These are phyloP conservation scores for Gadus macrocephalus DNA, from an alignment of 2,113 vertebrate genomes.

Conservation along the genomic window DNA sequence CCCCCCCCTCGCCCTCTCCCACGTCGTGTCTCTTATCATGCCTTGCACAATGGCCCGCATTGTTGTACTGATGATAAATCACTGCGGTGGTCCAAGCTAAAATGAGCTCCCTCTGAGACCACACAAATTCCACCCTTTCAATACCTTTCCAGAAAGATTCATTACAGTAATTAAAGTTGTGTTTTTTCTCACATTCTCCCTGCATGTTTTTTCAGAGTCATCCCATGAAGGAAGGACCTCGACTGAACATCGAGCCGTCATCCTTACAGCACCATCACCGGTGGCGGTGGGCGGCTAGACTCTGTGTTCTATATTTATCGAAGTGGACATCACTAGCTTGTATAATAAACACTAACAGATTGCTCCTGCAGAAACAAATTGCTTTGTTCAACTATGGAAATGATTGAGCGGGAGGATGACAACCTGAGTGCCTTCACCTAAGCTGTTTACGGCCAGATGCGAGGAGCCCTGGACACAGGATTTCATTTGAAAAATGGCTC, in stretches of 20 bases:
- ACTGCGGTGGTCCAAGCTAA: slow-evolving; percentile 43
- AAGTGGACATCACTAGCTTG: slow-evolving; percentile 70
- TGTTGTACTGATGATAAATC: slow-evolving; percentile 65
- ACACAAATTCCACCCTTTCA: slow-evolving; percentile 59
- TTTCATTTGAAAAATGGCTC: slow-evolving; percentile 58
- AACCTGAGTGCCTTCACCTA: slow-evolving; percentile 71
- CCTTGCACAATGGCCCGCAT: slow-evolving; percentile 42
- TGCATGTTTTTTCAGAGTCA: slow-evolving; percentile 39
- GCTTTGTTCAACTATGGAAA: slow-evolving; percentile 75
- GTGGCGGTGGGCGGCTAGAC: slow-evolving; percentile 50
- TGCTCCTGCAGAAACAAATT: slow-evolving; percentile 71
- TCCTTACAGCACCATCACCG: slow-evolving; percentile 26
- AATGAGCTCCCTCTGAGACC: slow-evolving; percentile 55
- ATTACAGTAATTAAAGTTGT: slow-evolving; percentile 70
- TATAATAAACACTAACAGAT: slow-evolving; percentile 74
- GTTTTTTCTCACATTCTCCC: slow-evolving; percentile 48
- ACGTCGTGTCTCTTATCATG: slow-evolving; percentile 49
- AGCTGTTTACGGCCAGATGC: slow-evolving; percentile 63
- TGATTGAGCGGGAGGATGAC: slow-evolving; percentile 72
- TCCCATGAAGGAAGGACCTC: slow-evolving; percentile 21
- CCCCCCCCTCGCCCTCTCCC: slow-evolving; percentile 11
- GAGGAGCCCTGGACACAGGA: slow-evolving; percentile 50
- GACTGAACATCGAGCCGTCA: slow-evolving; percentile 24
- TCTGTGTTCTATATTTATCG: slow-evolving; percentile 63
- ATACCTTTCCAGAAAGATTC: slow-evolving; percentile 68